Evolutionary conservation across 2,797 vertebrate genomes (phyloP), one percentile per base, ranked within the genome.

Genomic region (Pelodytes ibericus): DNA sequence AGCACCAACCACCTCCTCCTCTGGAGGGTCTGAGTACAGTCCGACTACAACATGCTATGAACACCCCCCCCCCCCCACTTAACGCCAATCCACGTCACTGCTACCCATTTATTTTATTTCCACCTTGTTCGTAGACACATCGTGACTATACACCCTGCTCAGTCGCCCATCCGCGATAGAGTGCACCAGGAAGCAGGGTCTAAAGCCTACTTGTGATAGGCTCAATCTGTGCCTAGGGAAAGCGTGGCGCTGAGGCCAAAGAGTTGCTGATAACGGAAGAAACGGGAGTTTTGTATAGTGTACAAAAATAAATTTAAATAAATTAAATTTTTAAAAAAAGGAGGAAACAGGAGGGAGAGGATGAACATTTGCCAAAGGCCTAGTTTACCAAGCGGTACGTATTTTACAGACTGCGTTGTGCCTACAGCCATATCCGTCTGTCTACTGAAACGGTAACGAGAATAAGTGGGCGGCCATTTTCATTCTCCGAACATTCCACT

Each of bases 1-100:
- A 98, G 96, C 85, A 99, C 97, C 82, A 99, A 99, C 89, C 97
- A 98, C 81, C 93, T 99, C 75, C 92, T 99, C 76, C 93, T 99
- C 7, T 99, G 97, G 97, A 92, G 94, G 84, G 95, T 96, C 77
- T 98, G 94, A 97, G 72, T 13, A 3, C 59, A 61, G 26, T 70
- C 74, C 22, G 0, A 16, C 56, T 0, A 18, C 10, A 47, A 53
- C 36, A 29, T 36, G 3, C 2, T 8, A 13, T 27, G 10, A 7
- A 3, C 65, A 27, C 53, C 68, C 25, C 39, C 59, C n/a, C n/a
- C n/a, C n/a, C n/a, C n/a, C n/a, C n/a, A n/a, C n/a, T n/a, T n/a
- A n/a, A n/a, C n/a, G n/a, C n/a, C n/a, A 49, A 9, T 31, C 59
- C 29, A 4, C 71, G 44, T 56, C 3, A 58, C 74, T 60, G 71